These are phyloP conservation scores for Pelochelys cantorii DNA, from an alignment of 2,797 vertebrate genomes.

Conservation along the genomic window DNA sequence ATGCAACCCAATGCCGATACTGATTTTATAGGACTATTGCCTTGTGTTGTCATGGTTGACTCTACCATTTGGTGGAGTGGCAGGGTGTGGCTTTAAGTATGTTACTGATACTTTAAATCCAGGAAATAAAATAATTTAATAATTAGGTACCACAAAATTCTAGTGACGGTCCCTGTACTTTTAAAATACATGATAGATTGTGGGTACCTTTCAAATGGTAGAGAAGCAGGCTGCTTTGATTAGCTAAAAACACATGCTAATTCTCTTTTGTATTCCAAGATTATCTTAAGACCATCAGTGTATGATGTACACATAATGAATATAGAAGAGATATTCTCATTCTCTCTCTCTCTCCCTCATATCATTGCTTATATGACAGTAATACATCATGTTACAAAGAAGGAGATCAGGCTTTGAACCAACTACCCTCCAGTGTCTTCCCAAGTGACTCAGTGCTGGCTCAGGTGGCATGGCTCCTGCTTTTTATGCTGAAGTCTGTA, in stretches of 20 bases:
- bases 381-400: not conserved
- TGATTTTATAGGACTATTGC: conserved; percentile 6
- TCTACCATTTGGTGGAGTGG: conserved; percentile 6
- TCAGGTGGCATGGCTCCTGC: not conserved
- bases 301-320: not conserved
- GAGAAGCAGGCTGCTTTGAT: not conserved
- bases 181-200: not conserved
- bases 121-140: conserved; percentile 18
- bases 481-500: not conserved
- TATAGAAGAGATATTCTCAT: not conserved
- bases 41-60: conserved; percentile 5
- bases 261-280: not conserved
- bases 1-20: not conserved
- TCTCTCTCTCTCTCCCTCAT: no score
- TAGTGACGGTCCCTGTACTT: not conserved
- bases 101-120: conserved; percentile 27
- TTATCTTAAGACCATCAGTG: not conserved
- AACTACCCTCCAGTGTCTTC: not conserved
- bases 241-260: not conserved
- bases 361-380: not conserved
- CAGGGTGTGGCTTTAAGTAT: conserved; percentile 48
- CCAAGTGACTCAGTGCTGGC: not conserved
- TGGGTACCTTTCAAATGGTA: not conserved
- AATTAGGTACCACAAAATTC: not conserved
- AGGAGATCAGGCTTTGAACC: not conserved